These are phyloP conservation scores for Ophion ellenae DNA, from an alignment of 2,888 invertebrate genomes.

Conservation along the genomic window DNA sequence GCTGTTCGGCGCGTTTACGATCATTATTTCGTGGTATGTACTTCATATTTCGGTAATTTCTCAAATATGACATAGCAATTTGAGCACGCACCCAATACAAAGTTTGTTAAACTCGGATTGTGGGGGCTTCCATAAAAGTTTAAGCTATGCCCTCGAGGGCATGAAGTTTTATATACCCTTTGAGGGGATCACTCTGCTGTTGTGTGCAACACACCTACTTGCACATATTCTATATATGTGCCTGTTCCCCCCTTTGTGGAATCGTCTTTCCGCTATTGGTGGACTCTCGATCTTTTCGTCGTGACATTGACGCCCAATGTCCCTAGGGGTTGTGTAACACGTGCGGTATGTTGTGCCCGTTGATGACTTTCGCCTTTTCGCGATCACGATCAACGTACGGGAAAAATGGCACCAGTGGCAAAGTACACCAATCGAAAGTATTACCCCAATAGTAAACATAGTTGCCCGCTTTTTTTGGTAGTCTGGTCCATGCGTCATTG, in stretches of 20 bases:
- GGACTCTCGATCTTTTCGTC: slow-evolving; percentile 37
- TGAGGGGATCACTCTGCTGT: background rate
- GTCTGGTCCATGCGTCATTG: slow-evolving; percentile 68
- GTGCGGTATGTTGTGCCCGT: slow-evolving; percentile 69
- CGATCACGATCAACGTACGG: slow-evolving; percentile 36
- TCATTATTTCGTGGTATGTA: too few relatives aligned
- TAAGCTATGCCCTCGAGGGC: slow-evolving; percentile 74
- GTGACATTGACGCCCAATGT: slow-evolving; percentile 60
- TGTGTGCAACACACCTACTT: background rate
- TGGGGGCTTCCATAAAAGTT: slow-evolving; percentile 62
- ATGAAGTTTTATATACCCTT: background rate
- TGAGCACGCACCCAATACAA: slow-evolving; percentile 1
- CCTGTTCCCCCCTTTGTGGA: slow-evolving; percentile 53
- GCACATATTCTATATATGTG: slow-evolving; percentile 67
- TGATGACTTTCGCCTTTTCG: slow-evolving; percentile 58
- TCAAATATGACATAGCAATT: background rate
- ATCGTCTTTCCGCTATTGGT: slow-evolving; percentile 28
- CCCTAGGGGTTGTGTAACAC: slow-evolving; percentile 77
- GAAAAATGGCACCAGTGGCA: slow-evolving; percentile 56
- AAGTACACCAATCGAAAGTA: slow-evolving; percentile 70
- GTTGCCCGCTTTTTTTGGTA: slow-evolving; percentile 78
- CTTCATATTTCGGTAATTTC: background rate
- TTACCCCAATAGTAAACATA: slow-evolving; percentile 80
- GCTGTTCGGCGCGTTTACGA: too few relatives aligned
- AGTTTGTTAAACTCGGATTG: background rate